Evolutionary conservation across 2,888 invertebrate species (phyloP), one percentile per base, ranked within the genome.

Genomic region (Siphonodentalium dalli): DNA sequence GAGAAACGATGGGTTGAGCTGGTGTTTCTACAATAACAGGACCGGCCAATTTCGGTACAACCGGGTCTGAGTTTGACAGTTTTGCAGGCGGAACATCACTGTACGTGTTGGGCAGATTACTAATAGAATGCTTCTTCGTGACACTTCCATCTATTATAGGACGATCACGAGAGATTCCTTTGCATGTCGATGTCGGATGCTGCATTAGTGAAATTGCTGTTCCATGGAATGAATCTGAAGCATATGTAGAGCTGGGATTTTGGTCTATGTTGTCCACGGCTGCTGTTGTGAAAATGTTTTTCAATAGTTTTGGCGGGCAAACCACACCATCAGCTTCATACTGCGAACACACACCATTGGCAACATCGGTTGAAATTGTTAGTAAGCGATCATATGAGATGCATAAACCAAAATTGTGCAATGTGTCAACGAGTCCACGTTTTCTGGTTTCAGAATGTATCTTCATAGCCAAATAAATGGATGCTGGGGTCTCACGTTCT

Each of bases 241-340:
- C 43, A 24, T 49, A 45, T 8, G 44, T 21, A 20, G 54, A 50
- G 15, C 27, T 33, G 26, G 45, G 50, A 42, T 58, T 50, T 18
- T 58, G 58, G 26, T 57, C 58, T 13, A 58, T 29, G 31, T 56
- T 54, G n/a, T n/a, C n/a, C n/a, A n/a, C n/a, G n/a, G n/a, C n/a
- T n/a, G n/a, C n/a, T n/a, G n/a, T n/a, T n/a, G 42, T 57, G 26
- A 42, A 57, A 3, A 41, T 0, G 6, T 37, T 27, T 21, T 51
- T 37, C 28, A 24, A 20, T 6, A 58, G 1, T 15, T 41, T 33
- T 34, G 54, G 13, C 5, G 55, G 45, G 37, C 29, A 41, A 2
- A 58, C 45, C 33, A 52, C 5, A 4, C 47, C 47, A n/a, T 54
- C 53, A 1, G 29, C 46, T 18, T 7, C 18, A 47, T 23, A 53